Base-by-base conservation (phyloP, 2,888 invertebrate species). In the Chrysotoxum bicinctum region DNA sequence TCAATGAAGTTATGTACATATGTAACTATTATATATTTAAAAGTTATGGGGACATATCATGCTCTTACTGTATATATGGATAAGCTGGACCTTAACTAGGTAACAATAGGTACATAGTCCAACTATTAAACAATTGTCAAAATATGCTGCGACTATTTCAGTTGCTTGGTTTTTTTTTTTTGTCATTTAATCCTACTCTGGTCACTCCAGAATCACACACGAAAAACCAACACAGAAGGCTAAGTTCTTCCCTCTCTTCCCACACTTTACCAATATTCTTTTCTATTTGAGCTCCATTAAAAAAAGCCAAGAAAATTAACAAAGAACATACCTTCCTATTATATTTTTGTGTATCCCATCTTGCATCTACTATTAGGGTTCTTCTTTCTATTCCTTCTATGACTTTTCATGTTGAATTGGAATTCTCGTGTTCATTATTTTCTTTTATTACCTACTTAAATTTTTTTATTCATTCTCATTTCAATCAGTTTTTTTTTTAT, bases 351-450 rank as follows among this genome's bases (percentile, higher is more conserved):
- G 58, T 26, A 26, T 26, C 23, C 5, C 19, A 64, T 64, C 45
- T 45, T 66, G 66, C 16, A 19, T 66, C 48, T 64, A 21, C 50
- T 66, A 50, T 50, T 66, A 50, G 50, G 50, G 66, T 66, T 45
- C 64, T 16, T 64, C 19, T 23, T 62, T 43, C 30, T 23, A 37
- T 78, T 45, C 32, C 62, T 60, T 21, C 48, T 32, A 30, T 62
- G 54, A 56, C 40, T 62, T 66, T 64, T 37, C 2, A 50, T 50
- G 50, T 66, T 66, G 50, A 50, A 35, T 66, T 66, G 21, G 35
- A 50, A 77, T 78, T 78, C 60, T 70, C 30, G 40, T 83, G 68
- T 70, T 74, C 73, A 62, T 78, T 69, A 30, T 69, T 26, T 40
- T 48, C 16, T 68, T 78, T 70, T 64, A 52, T 58, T 76, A 62